Percentiles rank a stretch among this genome's conserved stretches.
These are phyloP conservation scores for Sardinella longiceps DNA, from an alignment of 2,797 vertebrate genomes.

Conservation along the genomic window DNA sequence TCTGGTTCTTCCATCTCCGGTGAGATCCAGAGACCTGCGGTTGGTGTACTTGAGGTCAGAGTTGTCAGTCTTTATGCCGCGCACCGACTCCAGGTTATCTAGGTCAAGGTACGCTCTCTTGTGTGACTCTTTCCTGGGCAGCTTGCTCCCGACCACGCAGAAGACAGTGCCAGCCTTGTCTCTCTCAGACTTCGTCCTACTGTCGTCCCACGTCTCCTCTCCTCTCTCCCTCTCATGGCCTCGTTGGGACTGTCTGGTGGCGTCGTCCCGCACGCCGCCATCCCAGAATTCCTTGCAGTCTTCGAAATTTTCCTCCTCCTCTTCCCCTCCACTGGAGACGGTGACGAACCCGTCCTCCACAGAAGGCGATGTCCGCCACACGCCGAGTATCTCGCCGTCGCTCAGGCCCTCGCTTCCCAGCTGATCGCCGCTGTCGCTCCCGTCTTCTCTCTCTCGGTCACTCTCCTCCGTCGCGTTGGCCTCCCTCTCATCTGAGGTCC, in stretches of 20 bases:
- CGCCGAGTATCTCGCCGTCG: constrained; percentile 46
- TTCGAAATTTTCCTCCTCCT: constrained; percentile 67
- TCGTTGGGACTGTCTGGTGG: constrained; percentile 36
- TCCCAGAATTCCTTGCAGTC: constrained; percentile 72
- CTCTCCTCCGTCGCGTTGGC: constrained; percentile 58
- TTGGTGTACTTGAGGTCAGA: neutral
- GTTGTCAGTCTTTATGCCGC: neutral
- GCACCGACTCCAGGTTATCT: constrained; percentile 20
- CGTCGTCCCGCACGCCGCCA: constrained; percentile 30
- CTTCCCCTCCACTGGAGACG: constrained; percentile 69
- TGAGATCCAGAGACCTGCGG: constrained; percentile 17
- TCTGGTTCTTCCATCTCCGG: constrained; percentile 43
- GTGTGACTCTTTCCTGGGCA: constrained; percentile 49
- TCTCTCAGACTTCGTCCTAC: constrained; percentile 42
- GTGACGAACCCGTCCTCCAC: constrained; percentile 70
- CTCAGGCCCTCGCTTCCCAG: constrained; percentile 61
- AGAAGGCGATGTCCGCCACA: constrained; percentile 55
- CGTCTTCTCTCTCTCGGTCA: constrained; percentile 65
- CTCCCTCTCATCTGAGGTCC: constrained; percentile 51
- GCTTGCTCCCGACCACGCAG: constrained; percentile 71
- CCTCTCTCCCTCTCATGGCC: constrained; percentile 39
- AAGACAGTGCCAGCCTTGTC: constrained; percentile 59
- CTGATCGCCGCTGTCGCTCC: constrained; percentile 55
- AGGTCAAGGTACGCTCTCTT: constrained; percentile 45
- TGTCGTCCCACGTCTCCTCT: constrained; percentile 33